Percentiles rank a stretch among this genome's conserved stretches.
Conservation (phyloP, 2,113 vertebrate genomes). For the Todiramphus chloris region DNA sequence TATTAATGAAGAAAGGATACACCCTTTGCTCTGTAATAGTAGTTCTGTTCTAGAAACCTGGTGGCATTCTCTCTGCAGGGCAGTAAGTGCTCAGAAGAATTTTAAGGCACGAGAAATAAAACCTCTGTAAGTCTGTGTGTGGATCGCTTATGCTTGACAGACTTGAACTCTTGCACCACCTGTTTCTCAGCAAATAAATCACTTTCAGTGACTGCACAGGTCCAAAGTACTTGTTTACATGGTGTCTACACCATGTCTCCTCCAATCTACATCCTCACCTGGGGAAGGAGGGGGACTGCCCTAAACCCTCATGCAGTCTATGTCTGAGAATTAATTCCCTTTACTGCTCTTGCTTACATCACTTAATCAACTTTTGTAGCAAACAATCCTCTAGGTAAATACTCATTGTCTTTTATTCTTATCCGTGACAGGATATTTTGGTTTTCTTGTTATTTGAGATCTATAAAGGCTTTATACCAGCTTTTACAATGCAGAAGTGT, state of each 20-base stretch:
- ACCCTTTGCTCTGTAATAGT: not conserved
- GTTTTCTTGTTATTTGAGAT: not conserved
- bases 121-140: not conserved
- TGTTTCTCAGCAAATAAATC: constrained; percentile 14
- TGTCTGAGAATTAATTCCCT: not conserved
- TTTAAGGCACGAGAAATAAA: not conserved
- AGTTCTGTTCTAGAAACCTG: not conserved
- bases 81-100: not conserved
- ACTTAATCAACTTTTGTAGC: not conserved
- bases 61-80: not conserved
- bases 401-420: not conserved
- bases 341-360: not conserved
- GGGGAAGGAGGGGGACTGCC: not conserved
- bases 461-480: not conserved
- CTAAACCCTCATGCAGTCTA: not conserved
- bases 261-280: not conserved
- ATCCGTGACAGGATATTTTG: not conserved
- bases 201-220: not conserved
- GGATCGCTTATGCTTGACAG: not conserved
- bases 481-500: not conserved
- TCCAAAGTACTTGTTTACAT: not conserved
- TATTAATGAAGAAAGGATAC: not conserved
- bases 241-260: not conserved
- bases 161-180: not conserved
- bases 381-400: not conserved